A percentile compares a stretch with the other conserved stretches of the same genome.
Conservation (phyloP, 2,113 vertebrate genomes). For the human region GRCh38 chr11:128771001-128771500, state of each 20-base stretch:
- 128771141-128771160: not conserved
- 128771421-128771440: not conserved
- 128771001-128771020: not conserved
- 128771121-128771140: not conserved
- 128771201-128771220: fast-evolving
- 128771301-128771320: too few species aligned
- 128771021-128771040: not conserved
- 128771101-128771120: not conserved
- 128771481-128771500: not conserved
- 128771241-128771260: not conserved
- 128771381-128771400: not conserved
- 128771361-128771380: not conserved
- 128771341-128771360: not conserved
- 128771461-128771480: too few species aligned
- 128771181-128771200: not conserved
- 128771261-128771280: not conserved
- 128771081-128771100: not conserved
- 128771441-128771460: not conserved
- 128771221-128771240: not conserved
- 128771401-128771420: not conserved
- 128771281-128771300: too few species aligned
- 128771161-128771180: not conserved
- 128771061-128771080: not conserved
- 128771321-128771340: fast-evolving
- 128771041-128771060: not conserved